These are phyloP conservation scores for Peromyscus nudipes DNA, from an alignment of 2,797 vertebrate genomes.

Conservation along the genomic window DNA sequence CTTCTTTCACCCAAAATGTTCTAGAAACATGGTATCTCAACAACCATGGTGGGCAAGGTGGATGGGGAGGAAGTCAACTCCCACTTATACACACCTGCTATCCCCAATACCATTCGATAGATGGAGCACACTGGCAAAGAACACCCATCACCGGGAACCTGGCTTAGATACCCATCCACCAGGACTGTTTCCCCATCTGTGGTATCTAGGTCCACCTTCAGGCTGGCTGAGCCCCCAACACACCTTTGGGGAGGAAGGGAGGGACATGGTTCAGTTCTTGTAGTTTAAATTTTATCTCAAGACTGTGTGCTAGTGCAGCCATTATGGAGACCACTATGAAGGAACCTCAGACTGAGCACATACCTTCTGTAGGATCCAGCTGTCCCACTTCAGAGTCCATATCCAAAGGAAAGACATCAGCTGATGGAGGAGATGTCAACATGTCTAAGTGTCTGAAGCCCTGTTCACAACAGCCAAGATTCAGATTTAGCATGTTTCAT, in stretches of 20 bases:
- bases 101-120: neutral
- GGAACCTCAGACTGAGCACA: neutral
- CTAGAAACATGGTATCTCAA: rapidly evolving
- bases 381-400: neutral
- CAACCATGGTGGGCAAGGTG: rapidly evolving
- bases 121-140: neutral
- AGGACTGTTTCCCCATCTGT: neutral
- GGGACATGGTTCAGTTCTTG: too few species aligned
- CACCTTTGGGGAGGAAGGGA: neutral
- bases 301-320: neutral
- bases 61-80: neutral
- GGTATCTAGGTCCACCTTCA: neutral
- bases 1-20: neutral
- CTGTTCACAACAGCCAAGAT: neutral
- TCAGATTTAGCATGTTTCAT: too few species aligned
- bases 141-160: neutral
- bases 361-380: neutral
- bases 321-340: neutral
- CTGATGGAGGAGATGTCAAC: too few species aligned
- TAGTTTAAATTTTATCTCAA: neutral
- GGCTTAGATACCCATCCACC: neutral
- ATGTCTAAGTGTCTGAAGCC: neutral
- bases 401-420: neutral
- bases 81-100: neutral
- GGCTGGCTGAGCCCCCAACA: neutral